Base-by-base conservation (phyloP, 2,113 vertebrate genomes). In the Chloropsis cyanopogon region DNA sequence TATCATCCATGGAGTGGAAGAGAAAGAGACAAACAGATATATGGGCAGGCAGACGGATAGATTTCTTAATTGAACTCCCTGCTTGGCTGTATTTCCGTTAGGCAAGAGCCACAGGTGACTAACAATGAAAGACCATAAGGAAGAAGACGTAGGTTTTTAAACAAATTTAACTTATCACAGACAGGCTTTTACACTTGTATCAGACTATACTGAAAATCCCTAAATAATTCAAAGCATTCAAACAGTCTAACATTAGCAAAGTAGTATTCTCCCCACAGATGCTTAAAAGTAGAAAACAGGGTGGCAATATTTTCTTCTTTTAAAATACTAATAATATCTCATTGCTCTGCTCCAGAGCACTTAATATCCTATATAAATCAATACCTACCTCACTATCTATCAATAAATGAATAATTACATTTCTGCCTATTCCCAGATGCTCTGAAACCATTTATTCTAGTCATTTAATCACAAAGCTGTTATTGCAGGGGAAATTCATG, bases 321-420 rank as follows among this genome's bases (percentile, higher is more conserved):
- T 86, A 65, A 92, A 92, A 93, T 78, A 77, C n/a, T 60, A 72
- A 70, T 71, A 84, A 54, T 90, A 71, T 77, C 77, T 92, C 59
- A 68, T 86, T 80, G 37, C 23, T 39, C 31, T 87, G 59, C 66
- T 92, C 57, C 54, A 76, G 42, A 96, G 63, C 24, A 87, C 77
- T 84, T 82, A 83, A 82, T 93, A 85, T 56, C 77, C 47, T 81
- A 14, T 69, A 79, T 72, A 92, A 93, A 94, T 96, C 88, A 78
- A 90, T 92, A 91, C 4, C 20, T 65, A 87, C 57, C 53, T 88
- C 57, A 56, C 64, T 86, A 54, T 49, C 82, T 96, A 81, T 88
- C n/a, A 13, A 95, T 93, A 94, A 88, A 91, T 61, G 88, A 93
- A 95, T 89, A 95, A 96, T 93, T 95, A 82, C 70, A 59, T 87